phyloP scores from a whole-genome alignment of 1,140 invertebrate genomes.

The Scaptomyza montana region DNA sequence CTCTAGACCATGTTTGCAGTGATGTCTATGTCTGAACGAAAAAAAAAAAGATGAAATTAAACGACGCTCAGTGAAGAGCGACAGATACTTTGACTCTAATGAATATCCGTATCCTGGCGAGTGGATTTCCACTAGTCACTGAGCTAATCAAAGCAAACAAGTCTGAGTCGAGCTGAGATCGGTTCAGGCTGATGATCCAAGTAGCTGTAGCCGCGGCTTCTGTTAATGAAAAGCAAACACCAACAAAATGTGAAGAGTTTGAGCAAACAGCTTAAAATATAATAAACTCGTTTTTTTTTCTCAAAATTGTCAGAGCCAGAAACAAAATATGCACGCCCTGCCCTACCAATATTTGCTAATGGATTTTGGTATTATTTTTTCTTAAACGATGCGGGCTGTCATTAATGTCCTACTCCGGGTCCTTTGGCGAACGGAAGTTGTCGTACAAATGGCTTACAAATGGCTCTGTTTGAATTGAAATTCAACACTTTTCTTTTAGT shows the following conservation, averaged over 20 bases:
- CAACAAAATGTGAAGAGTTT: conserved; percentile 68
- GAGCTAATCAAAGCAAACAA: conserved; percentile 73
- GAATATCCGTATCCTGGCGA: conserved; percentile 51
- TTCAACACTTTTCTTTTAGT: conserved; percentile 46
- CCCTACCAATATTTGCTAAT: conserved; percentile 64
- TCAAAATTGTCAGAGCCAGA: conserved; percentile 30
- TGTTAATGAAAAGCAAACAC: conserved; percentile 79
- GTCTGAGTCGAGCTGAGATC: conserved; percentile 4
- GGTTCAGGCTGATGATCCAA: conserved; percentile 13
- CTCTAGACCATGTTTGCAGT: conserved; percentile 43
- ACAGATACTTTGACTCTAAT: conserved; percentile 52
- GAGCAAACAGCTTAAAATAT: conserved; percentile 81
- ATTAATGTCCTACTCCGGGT: conserved; percentile 29
- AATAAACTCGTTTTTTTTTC: conserved; percentile 58
- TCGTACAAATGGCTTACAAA: conserved; percentile 76
- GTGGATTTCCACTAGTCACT: conserved; percentile 56
- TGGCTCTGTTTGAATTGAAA: conserved; percentile 72
- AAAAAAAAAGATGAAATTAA: background rate
- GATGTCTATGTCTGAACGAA: conserved; percentile 29
- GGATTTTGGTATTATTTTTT: conserved; percentile 57
- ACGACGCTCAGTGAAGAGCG: background rate
- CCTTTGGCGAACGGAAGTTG: conserved; percentile 56
- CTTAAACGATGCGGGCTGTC: conserved; percentile 23
- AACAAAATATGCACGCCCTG: conserved; percentile 16
- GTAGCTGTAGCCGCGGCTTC: conserved; percentile 46